A percentile compares a stretch with the other conserved stretches of the same genome.
Conservation (phyloP, 1,140 invertebrate genomes). For the Cyrtorhinus lividipennis region DNA sequence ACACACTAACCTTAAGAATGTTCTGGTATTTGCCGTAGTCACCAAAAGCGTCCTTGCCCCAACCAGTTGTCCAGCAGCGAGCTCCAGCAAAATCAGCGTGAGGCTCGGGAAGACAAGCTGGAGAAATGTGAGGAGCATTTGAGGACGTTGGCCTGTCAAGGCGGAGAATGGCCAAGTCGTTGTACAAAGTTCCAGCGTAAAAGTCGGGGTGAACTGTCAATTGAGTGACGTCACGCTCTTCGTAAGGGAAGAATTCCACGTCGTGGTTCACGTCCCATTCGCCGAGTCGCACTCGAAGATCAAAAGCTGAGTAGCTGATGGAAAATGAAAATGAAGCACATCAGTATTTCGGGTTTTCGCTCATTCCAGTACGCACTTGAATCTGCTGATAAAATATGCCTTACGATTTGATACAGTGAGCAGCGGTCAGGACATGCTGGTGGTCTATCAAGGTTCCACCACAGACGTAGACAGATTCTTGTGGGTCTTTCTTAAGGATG, state of each 20-base stretch:
- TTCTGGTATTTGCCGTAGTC: slow-evolving; percentile 80
- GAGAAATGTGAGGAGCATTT: slow-evolving; percentile 70
- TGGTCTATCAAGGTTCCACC: slow-evolving; percentile 73
- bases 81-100: slow-evolving; percentile 62
- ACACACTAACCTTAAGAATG: slow-evolving; percentile 55
- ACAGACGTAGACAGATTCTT: slow-evolving; percentile 78
- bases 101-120: slow-evolving; percentile 70
- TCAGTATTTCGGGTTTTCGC: no score
- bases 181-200: slow-evolving; percentile 41
- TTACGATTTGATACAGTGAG: slow-evolving; percentile 81
- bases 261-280: slow-evolving; percentile 94
- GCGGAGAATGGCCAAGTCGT: slow-evolving; percentile 19
- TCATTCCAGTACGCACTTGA: no score
- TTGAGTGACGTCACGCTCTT: slow-evolving; percentile 65
- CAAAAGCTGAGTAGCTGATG: slow-evolving; percentile 52
- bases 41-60: slow-evolving; percentile 89
- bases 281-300: slow-evolving; percentile 70
- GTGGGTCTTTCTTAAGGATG: slow-evolving; percentile 76
- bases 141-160: slow-evolving; percentile 69
- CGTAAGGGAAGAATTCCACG: slow-evolving; percentile 84
- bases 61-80: slow-evolving; percentile 82
- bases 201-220: slow-evolving; percentile 78
- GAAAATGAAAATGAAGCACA: no score
- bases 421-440: slow-evolving; percentile 70
- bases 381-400: no score